Base-by-base conservation (phyloP, 2,797 vertebrate species). In the Leptatherina wallacei region DNA sequence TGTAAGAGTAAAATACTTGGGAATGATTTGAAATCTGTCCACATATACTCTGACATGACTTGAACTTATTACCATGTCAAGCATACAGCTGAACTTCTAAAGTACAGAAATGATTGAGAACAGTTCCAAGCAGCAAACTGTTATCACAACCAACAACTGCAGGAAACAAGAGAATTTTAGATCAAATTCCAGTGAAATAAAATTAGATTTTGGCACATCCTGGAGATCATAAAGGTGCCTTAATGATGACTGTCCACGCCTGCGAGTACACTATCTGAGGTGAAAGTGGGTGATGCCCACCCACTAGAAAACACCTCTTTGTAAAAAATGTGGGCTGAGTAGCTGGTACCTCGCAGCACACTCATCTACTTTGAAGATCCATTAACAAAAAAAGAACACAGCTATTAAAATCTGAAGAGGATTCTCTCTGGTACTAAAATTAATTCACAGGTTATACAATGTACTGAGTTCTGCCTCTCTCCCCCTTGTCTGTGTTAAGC, bases 341-440 rank as follows among this genome's bases (percentile, higher is more conserved):
- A 75, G 72, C 69, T 69, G 77, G 62, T 72, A 75, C 65, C 66
- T 73, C 60, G 38, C 36, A 32, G 62, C 65, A 75, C 47, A 75
- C 74, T 85, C 76, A 81, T 73, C 71, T 35, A 32, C 75, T 84
- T 60, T 0, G 66, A 65, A 77, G 71, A 78, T 70, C 80, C 69
- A 82, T 85, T 78, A 86, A 90, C 84, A 83, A 80, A 71, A 67
- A 78, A 62, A 35, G 35, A 76, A 73, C 24, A 64, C 62, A 38
- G 69, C 84, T 77, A 78, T 85, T 84, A 70, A 84, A 87, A 82
- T 72, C 36, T 87, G 71, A 61, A 91, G 88, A 76, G 81, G 80
- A 85, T 66, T 71, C 68, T 80, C 74, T 74, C 5, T 2, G 65
- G 55, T 44, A 75, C 87, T 79, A 81, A 84, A 86, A 83, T 89